Conservation (phyloP, 1,140 invertebrate species). For the Papilio dardanus region DNA sequence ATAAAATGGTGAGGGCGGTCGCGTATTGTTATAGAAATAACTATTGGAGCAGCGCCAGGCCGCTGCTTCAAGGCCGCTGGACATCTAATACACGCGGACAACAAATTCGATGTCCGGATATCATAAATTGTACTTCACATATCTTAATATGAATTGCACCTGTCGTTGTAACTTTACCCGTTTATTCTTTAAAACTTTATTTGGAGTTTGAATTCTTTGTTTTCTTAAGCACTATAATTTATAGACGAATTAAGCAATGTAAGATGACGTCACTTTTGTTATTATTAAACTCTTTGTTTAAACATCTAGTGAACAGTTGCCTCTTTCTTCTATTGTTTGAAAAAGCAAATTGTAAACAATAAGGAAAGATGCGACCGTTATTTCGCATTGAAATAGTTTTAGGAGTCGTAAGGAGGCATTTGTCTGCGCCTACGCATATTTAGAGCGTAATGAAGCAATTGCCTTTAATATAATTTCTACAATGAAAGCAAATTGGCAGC, state of each 20-base stretch:
- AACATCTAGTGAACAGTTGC: neutral
- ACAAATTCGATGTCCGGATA: neutral
- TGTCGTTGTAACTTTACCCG: neutral
- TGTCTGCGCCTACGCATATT: constrained; percentile 12
- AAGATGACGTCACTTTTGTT: neutral
- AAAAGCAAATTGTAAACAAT: neutral
- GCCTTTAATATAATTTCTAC: constrained; percentile 20
- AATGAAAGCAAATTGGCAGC: constrained; percentile 18
- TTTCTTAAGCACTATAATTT: neutral
- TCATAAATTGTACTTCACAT: neutral
- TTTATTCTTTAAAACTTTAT: neutral
- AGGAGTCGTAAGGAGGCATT: neutral
- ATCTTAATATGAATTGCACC: neutral
- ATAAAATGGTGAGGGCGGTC: constrained; percentile 2
- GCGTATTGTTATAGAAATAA: constrained; percentile 9
- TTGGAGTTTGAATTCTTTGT: neutral
- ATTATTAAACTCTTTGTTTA: neutral
- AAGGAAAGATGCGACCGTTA: neutral
- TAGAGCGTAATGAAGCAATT: constrained; percentile 16
- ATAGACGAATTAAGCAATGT: too few species aligned
- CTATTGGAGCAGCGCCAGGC: neutral
- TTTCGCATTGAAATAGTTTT: neutral
- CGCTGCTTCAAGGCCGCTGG: neutral
- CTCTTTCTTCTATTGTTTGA: neutral
- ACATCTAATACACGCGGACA: neutral